These are phyloP conservation scores for Halisarca cf. caerulea DNA, from an alignment of 37 sponge, comb jelly and placozoan species.

Conservation along the genomic window DNA sequence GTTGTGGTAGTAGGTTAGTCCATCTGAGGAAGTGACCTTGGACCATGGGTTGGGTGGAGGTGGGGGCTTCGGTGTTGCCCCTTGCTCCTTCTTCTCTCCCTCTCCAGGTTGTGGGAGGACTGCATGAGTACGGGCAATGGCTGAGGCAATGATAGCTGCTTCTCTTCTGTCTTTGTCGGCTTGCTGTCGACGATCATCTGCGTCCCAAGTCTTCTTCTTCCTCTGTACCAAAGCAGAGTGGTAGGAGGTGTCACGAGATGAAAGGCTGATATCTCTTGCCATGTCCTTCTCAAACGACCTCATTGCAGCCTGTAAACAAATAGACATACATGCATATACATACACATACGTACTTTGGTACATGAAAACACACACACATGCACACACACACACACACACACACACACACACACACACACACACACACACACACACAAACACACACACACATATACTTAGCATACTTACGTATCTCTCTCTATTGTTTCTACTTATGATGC, in stretches of 20 bases:
- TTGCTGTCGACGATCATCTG: slow-evolving; percentile 45
- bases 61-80: neutral
- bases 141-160: slow-evolving; percentile 1
- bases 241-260: neutral
- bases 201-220: slow-evolving; percentile 23
- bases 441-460: too few species aligned
- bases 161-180: slow-evolving; percentile 3
- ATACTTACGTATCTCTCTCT: too few species aligned
- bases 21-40: slow-evolving; percentile 61
- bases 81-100: neutral
- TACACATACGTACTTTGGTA: too few species aligned
- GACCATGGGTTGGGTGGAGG: slow-evolving; percentile 50
- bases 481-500: neutral
- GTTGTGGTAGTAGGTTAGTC: slow-evolving; percentile 81
- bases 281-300: slow-evolving; percentile 30
- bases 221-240: slow-evolving; percentile 13
- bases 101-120: slow-evolving; percentile 26
- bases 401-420: too few species aligned
- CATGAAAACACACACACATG: too few species aligned
- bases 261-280: neutral
- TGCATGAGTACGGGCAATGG: slow-evolving; percentile 26
- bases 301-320: slow-evolving; percentile 13
- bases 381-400: too few species aligned
- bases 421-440: too few species aligned
- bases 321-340: too few species aligned